phyloP scores from a whole-genome alignment of 2,888 invertebrate species.

The Aphodius sticticus region DNA sequence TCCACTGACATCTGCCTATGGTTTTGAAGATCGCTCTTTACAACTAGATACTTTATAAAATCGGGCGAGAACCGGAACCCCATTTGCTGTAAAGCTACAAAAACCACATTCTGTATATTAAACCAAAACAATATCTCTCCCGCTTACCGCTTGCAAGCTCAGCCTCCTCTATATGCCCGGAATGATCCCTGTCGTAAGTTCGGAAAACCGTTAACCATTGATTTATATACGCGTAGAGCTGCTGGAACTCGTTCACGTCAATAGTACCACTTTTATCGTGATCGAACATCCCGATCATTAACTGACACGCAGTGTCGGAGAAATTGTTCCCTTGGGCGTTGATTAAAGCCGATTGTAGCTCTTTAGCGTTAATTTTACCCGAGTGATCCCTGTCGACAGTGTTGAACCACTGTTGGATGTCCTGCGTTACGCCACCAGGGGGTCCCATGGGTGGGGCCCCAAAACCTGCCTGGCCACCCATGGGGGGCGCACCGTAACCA shows the following conservation, averaged over 20 bases:
- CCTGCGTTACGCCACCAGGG: conserved; percentile 66
- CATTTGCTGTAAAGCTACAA: conserved; percentile 83
- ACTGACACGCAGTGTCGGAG: conserved; percentile 81
- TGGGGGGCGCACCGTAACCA: conserved; percentile 20
- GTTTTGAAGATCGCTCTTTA: conserved; percentile 72
- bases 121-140: conserved; percentile 13
- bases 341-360: conserved; percentile 81
- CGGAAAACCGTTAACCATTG: conserved; percentile 88
- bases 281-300: conserved; percentile 95
- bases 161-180: conserved; percentile 82
- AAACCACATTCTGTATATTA: no score
- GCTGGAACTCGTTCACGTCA: conserved; percentile 83
- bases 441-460: conserved; percentile 27
- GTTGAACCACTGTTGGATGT: conserved; percentile 83
- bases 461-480: conserved; percentile 28
- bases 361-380: conserved; percentile 79
- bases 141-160: conserved; percentile 77
- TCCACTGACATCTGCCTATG: conserved; percentile 63
- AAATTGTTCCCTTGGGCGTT: conserved; percentile 87
- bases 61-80: conserved; percentile 85
- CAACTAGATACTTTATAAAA: conserved; percentile 76
- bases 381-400: conserved; percentile 86
- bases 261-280: conserved; percentile 85
- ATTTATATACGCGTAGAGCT: conserved; percentile 86
- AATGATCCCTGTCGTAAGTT: conserved; percentile 84